Evolutionary conservation across 2,797 vertebrate species (phyloP).

Genomic region (Melanotaenia boesemani): DNA sequence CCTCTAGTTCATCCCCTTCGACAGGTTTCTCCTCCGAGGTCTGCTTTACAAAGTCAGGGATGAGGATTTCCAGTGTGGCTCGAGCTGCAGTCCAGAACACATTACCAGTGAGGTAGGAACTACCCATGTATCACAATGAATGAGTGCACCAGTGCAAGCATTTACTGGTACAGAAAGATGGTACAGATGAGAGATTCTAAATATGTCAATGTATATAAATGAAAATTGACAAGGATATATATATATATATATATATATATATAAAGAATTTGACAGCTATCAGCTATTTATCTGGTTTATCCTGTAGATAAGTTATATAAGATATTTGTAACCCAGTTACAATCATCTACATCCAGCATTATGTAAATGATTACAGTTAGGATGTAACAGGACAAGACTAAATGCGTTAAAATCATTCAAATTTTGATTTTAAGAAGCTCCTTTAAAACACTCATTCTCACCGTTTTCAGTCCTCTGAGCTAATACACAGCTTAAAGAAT

Average conservation of each 20-base stretch:
- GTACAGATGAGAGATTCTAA: neutral
- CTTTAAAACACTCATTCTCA: neutral
- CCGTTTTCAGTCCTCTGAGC: neutral
- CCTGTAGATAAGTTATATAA: too few relatives aligned
- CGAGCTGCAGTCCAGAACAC: slow-evolving; percentile 86
- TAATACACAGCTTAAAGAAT: neutral
- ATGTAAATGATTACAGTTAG: neutral
- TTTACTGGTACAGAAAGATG: neutral
- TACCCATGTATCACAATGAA: neutral
- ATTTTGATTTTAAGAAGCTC: neutral
- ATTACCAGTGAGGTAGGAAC: slow-evolving; percentile 14
- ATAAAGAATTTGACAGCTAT: too few relatives aligned
- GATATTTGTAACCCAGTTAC: neutral
- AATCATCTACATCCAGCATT: neutral
- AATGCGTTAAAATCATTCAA: neutral
- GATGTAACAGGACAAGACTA: neutral
- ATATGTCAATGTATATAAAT: too few relatives aligned
- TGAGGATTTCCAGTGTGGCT: slow-evolving; percentile 99
- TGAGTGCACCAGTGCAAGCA: neutral
- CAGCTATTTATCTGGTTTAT: neutral
- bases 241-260: too few relatives aligned
- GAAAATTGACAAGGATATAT: too few relatives aligned
- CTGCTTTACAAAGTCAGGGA: slow-evolving; percentile 99
- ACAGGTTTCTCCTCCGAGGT: slow-evolving; percentile 97
- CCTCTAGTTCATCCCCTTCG: slow-evolving; percentile 98